These are phyloP conservation scores for Scomberomorus guttatus DNA, from an alignment of 2,797 vertebrate species.

Conservation along the genomic window DNA sequence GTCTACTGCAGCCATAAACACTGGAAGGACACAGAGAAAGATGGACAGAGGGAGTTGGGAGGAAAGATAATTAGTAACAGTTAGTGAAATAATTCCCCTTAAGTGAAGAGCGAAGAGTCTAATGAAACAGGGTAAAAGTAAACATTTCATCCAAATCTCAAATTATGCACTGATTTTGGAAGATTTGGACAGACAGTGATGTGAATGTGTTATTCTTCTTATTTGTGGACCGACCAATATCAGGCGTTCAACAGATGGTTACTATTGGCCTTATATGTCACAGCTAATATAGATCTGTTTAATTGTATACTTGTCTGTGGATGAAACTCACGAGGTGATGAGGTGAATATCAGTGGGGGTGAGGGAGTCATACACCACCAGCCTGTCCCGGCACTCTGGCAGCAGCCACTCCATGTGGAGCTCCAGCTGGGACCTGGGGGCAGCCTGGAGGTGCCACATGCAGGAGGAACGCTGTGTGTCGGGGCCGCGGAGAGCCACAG, in stretches of 20 bases:
- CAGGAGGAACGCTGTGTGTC: constrained; percentile 89
- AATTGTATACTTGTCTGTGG: background rate
- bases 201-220: no score
- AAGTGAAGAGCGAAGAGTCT: no score
- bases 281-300: background rate
- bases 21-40: constrained; percentile 69
- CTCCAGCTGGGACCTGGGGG: constrained; percentile 87
- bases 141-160: background rate
- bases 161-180: background rate
- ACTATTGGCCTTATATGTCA: background rate
- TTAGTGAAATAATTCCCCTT: no score
- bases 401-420: constrained; percentile 91
- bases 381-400: constrained; percentile 90
- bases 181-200: background rate
- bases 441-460: constrained; percentile 92
- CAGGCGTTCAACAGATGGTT: no score
- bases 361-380: constrained; percentile 89
- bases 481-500: constrained; percentile 85
- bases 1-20: constrained; percentile 92
- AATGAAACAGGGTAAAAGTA: no score
- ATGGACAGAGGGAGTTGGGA: no score
- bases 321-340: constrained; percentile 92
- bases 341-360: constrained; percentile 87
- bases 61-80: background rate
- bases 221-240: background rate